Percentiles rank a stretch among this genome's conserved stretches.
phyloP scores from a whole-genome alignment of 2,113 vertebrate genomes.

The Carassius gibelio region DNA sequence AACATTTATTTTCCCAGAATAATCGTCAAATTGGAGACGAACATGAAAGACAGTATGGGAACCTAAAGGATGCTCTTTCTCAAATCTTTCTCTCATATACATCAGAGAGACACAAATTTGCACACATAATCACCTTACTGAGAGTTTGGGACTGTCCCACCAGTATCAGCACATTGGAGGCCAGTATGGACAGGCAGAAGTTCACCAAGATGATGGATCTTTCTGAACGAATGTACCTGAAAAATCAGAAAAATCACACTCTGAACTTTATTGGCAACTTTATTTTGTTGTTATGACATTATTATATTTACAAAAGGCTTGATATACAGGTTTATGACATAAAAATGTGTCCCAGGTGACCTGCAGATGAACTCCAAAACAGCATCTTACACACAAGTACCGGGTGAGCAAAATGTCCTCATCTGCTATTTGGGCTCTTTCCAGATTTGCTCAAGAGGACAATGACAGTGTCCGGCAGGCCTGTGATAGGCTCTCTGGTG shows the following conservation, averaged over 20 bases:
- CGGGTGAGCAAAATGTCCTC: neutral
- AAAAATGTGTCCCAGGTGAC: conserved; percentile 4
- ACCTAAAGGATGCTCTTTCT: neutral
- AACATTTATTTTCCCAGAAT: too few relatives aligned
- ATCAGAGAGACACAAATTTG: neutral
- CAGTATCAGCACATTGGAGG: conserved; percentile 95
- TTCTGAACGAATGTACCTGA: conserved; percentile 94
- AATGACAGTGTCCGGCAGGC: neutral
- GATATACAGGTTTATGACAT: neutral
- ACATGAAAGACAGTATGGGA: neutral
- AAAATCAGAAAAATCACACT: neutral
- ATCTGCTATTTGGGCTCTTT: neutral
- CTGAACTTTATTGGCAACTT: conserved; percentile 2
- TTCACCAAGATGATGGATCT: conserved; percentile 98
- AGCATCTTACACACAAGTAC: neutral
- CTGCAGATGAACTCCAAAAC: conserved; percentile 32
- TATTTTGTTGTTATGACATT: neutral
- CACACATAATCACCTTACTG: conserved; percentile 86
- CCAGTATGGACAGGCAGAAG: conserved; percentile 96
- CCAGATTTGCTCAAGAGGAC: conserved; percentile 23
- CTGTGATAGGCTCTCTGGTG: conserved; percentile 26
- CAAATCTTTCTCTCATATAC: neutral
- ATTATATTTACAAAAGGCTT: too few relatives aligned
- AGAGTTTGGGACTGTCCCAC: conserved; percentile 97
- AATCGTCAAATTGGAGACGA: neutral